Conservation (phyloP, 2,113 vertebrate genomes). For the Neolamprologus cancellatus region DNA sequence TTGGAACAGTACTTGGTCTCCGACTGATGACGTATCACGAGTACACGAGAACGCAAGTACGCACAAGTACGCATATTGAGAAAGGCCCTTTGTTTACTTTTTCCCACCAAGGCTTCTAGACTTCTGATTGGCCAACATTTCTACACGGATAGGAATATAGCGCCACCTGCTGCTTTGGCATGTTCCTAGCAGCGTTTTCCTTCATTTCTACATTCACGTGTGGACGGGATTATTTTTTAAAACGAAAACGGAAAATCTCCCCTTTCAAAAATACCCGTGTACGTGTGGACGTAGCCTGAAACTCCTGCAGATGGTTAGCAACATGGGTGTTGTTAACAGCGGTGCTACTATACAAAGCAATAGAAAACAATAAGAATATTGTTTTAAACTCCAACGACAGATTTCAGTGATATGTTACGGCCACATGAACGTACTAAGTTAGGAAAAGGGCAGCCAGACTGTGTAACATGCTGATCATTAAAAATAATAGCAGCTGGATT, state of each 20-base stretch:
- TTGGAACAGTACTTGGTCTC: too few relatives aligned
- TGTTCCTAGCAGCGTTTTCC: too few relatives aligned
- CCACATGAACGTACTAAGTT: neutral
- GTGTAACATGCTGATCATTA: neutral
- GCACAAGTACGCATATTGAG: too few relatives aligned
- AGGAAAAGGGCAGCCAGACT: neutral
- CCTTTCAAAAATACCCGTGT: too few relatives aligned
- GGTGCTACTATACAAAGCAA: accelerated
- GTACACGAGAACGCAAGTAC: too few relatives aligned
- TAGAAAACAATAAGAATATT: neutral
- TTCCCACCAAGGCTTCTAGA: too few relatives aligned
- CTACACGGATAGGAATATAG: too few relatives aligned
- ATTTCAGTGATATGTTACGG: neutral
- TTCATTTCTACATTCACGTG: accelerated
- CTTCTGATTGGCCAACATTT: too few relatives aligned
- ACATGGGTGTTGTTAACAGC: neutral
- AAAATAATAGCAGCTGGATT: neutral
- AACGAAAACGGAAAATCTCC: accelerated
- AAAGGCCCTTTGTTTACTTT: too few relatives aligned
- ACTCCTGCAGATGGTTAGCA: neutral
- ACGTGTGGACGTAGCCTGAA: neutral
- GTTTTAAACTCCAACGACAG: neutral
- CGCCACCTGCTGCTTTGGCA: too few relatives aligned
- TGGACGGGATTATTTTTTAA: too few relatives aligned
- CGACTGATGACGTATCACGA: too few relatives aligned